Evolutionary conservation across 1,140 invertebrate genomes (phyloP).

Genomic region (Paraescarpia echinospica): DNA sequence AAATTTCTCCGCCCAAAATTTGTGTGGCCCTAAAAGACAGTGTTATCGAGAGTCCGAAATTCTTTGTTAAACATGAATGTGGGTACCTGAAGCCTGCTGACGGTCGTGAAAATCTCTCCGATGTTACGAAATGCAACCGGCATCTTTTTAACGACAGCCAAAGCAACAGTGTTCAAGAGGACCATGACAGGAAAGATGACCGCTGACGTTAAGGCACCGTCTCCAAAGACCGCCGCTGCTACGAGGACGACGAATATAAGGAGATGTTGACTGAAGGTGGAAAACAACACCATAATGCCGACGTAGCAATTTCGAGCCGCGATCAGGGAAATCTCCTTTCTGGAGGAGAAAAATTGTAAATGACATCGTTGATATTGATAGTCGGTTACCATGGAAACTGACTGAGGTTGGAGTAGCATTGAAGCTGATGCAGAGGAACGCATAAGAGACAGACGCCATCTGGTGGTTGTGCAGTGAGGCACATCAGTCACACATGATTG

Average conservation of each 20-base stretch:
- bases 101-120: not conserved
- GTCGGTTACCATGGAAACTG: not conserved
- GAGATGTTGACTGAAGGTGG: not conserved
- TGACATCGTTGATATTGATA: constrained; percentile 15
- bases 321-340: constrained; percentile 29
- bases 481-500: not conserved
- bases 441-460: not conserved
- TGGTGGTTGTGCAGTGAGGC: not conserved
- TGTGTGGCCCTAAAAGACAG: no score
- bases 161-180: not conserved
- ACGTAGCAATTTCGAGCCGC: not conserved
- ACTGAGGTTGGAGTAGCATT: not conserved
- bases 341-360: constrained; percentile 34
- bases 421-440: not conserved
- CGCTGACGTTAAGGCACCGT: not conserved
- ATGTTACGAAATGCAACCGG: not conserved
- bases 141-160: not conserved
- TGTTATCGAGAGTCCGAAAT: no score
- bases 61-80: no score
- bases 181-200: not conserved
- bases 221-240: not conserved
- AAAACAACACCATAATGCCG: not conserved
- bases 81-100: not conserved
- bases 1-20: no score
- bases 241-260: not conserved